Base-by-base conservation (phyloP, 2,113 vertebrate species). In the Pteronura brasiliensis region DNA sequence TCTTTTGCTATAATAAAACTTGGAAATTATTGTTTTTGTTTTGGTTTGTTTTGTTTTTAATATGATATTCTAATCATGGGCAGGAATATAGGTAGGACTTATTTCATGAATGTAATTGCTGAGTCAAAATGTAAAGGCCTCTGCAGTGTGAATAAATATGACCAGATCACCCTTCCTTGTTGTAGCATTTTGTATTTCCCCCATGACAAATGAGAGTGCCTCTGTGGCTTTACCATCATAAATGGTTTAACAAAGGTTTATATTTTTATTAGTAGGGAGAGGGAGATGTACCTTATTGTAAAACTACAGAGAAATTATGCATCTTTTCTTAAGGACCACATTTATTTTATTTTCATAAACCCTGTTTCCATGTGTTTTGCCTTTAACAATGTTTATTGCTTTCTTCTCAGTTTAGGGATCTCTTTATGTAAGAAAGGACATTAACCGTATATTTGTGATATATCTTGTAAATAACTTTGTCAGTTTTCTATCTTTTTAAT, bases 391-490 rank as follows among this genome's bases (percentile, higher is more conserved):
- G 4, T 63, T 74, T 34, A 36, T 29, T 84, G 36, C 6, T 92
- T 72, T 42, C 61, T 79, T 61, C 18, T 94, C 25, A 34, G 20
- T 90, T 90, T 91, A 52, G 27, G 3, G 2, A 57, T 76, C 3
- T 59, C 17, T 65, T 87, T 67, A 39, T 27, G 15, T 79, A 23
- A 44, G 72, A 90, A 89, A 31, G 7, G 36, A 84, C 6, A 71
- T 23, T 36, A 55, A 7, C 11, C 6, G 23, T 36, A 79, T 36
- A 3, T 61, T 71, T 86, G 15, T 52, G 20, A 88, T 69, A 34
- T 34, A 39, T n/a, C 6, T 42, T 74, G 7, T 47, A 91, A 82
- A 76, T 74, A 96, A 79, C 86, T 94, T 85, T 86, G 11, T 88
- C 3, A 10, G 3, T 31, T 85, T 44, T 59, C 0, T 47, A 27